Base-by-base conservation (phyloP, 37 sponge, comb jelly and placozoan genomes). In the Ephydatia muelleri region DNA sequence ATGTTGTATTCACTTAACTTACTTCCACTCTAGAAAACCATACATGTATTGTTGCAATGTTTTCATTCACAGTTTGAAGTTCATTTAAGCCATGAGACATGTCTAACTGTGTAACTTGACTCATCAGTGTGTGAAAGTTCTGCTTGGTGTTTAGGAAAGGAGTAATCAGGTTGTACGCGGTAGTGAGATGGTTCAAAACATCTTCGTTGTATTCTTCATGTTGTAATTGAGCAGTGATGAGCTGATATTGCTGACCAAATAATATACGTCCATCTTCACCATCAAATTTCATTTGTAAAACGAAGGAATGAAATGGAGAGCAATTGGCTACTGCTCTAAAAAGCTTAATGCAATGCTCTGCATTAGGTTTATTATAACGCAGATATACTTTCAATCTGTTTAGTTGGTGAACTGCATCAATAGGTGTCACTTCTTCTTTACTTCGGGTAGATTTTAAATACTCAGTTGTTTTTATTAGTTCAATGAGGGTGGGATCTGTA, bases 191-290 rank as follows among this genome's bases (percentile, higher is more conserved):
- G 38, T 76, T 76, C 11, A 76, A 37, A 9, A 76, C 77, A 8
- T 4, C 48, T 5, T 35, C 77, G 21, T 76, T 37, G 22, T 76
- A 76, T 6, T 39, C 34, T 37, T 33, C 38, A 13, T 76, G 77
- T 37, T 76, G 77, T 37, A 76, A 12, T 38, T 76, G 77, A 16
- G 77, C 34, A 36, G 77, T 76, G 6, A 76, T 0, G 0, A 76
- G 6, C 21, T 76, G 48, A 37, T 37, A 38, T 14, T 35, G 4
- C 11, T 35, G 27, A 0, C 12, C 13, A 16, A 76, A 76, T 38
- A 57, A 57, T 14, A 43, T 43, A 4, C 8, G 47, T 11, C 47
- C 47, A 43, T 8, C 47, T 43, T 43, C 47, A 43, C 47, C 6
- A 8, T 43, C 47, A 43, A 43, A 43, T 43, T 43, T 43, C 47